Evolutionary conservation across 2,888 invertebrate species (phyloP).

Genomic region (Eulithis testata): DNA sequence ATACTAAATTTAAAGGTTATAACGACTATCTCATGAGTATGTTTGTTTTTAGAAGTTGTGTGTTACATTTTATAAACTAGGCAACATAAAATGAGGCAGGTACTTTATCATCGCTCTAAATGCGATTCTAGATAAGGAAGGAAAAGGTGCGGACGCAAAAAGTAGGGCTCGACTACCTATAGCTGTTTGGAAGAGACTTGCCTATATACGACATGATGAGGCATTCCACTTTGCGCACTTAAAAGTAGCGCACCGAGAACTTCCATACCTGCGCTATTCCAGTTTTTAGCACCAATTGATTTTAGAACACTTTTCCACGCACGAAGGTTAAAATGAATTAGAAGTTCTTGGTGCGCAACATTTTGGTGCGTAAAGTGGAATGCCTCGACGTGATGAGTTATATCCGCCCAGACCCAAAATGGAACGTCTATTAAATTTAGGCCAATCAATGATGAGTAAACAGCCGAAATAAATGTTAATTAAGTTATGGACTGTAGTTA

Average conservation of each 20-base stretch:
- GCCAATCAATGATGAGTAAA: conserved; percentile 4
- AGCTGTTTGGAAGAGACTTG: background rate
- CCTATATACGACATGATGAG: background rate
- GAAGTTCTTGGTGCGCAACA: no score
- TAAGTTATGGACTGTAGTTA: conserved; percentile 5
- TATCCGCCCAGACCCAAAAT: conserved; percentile 19
- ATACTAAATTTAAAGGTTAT: no score
- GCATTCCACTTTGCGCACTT: no score
- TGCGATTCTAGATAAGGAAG: conserved; percentile 3
- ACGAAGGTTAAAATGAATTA: no score
- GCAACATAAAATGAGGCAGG: background rate
- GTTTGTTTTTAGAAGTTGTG: no score
- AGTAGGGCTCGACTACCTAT: background rate
- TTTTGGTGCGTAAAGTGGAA: no score
- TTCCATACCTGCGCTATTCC: no score
- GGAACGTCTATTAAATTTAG: conserved; percentile 2
- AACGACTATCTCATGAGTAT: no score
- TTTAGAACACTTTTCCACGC: no score
- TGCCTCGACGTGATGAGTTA: conserved; percentile 17
- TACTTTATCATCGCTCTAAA: conserved; percentile 9
- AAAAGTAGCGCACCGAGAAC: no score
- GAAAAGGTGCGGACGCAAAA: conserved; percentile 9
- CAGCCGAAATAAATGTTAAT: conserved; percentile 10
- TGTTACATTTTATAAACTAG: no score
- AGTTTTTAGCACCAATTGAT: no score